Conservation (phyloP, 2,888 invertebrate species). For the Argynnis bischoffii region DNA sequence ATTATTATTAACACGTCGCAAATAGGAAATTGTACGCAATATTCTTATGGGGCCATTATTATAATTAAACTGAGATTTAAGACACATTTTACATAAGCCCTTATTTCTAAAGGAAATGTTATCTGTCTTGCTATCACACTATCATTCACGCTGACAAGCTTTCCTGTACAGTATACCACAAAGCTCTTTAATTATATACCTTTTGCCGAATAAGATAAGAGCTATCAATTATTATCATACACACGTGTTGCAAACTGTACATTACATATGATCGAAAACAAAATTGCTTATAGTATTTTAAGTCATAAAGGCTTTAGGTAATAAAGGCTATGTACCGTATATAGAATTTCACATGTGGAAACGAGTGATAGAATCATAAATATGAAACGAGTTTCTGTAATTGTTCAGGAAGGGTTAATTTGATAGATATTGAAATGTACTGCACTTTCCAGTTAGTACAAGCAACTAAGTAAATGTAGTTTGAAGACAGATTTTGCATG, state of each 20-base stretch:
- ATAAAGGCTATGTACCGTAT: conserved; percentile 10
- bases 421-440: conserved; percentile 31
- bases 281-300: conserved; percentile 11
- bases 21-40: conserved; percentile 18
- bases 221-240: conserved; percentile 1
- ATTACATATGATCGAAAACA: conserved; percentile 14
- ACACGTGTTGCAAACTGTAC: conserved; percentile 16
- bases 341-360: conserved; percentile 15
- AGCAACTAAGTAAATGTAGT: conserved; percentile 7
- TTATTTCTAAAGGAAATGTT: conserved; percentile 47
- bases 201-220: background rate
- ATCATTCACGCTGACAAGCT: conserved; percentile 54
- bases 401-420: conserved; percentile 40
- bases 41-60: conserved; percentile 13
- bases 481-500: background rate
- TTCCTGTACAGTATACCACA: conserved; percentile 43
- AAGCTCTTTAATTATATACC: background rate
- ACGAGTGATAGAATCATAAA: conserved; percentile 28
- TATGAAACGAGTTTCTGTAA: conserved; percentile 38
- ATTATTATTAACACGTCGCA: conserved; percentile 15
- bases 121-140: conserved; percentile 47
- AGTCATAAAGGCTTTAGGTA: background rate
- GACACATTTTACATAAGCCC: conserved; percentile 37
- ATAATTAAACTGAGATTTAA: conserved; percentile 27
- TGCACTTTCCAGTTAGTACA: conserved; percentile 6